phyloP scores from a whole-genome alignment of 2,888 invertebrate genomes.

The Calliscelio sp. region DNA sequence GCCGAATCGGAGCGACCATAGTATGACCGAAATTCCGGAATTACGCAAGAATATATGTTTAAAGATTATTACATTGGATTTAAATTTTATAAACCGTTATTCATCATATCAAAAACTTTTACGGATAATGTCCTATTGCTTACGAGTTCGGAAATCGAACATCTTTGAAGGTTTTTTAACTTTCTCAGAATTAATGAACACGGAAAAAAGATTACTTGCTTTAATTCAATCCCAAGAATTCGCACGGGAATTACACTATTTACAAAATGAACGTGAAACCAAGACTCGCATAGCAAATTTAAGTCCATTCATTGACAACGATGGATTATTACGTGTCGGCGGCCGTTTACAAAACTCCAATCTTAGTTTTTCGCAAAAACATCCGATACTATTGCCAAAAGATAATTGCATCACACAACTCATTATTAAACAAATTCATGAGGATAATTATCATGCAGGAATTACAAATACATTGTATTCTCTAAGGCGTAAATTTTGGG shows the following conservation, averaged over 20 bases:
- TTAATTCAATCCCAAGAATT: not conserved
- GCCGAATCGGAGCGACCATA: too few species aligned
- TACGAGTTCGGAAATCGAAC: not conserved
- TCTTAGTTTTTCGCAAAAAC: not conserved
- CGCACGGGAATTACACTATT: not conserved
- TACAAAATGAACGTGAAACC: not conserved
- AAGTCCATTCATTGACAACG: not conserved
- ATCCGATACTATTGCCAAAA: not conserved
- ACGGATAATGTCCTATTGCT: not conserved
- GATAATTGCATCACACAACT: not conserved
- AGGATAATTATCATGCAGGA: conserved; percentile 34
- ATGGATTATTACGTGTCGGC: not conserved
- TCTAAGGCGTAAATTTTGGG: not conserved
- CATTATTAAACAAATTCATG: not conserved
- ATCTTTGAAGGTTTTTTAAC: not conserved
- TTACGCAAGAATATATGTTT: not conserved
- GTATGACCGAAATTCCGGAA: not conserved
- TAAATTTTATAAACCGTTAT: not conserved
- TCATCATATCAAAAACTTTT: not conserved
- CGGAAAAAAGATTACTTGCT: not conserved
- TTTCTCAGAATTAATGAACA: not conserved
- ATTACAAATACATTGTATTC: not conserved
- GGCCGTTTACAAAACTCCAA: not conserved
- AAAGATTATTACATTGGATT: not conserved
- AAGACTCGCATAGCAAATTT: not conserved